Conservation (phyloP, 2,113 vertebrate genomes). For the Agelaius phoeniceus region DNA sequence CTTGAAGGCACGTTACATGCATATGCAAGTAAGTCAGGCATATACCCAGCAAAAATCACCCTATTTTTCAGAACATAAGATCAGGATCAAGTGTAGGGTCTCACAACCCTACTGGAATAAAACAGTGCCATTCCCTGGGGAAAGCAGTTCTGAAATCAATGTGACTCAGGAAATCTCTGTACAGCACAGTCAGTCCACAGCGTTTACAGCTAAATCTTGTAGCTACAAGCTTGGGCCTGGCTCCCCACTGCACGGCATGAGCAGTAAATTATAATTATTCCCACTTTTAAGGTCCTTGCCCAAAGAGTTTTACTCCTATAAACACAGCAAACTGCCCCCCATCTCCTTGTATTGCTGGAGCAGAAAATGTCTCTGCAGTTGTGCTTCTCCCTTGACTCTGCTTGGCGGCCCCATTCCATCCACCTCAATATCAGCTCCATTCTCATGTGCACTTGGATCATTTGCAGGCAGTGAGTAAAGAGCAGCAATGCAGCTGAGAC, state of each 20-base stretch:
- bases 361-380: not conserved
- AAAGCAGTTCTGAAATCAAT: not conserved
- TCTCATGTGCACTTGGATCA: not conserved
- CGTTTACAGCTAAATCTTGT: not conserved
- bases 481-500: not conserved
- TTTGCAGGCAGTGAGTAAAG: not conserved
- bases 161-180: not conserved
- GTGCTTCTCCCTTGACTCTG: not conserved
- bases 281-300: not conserved
- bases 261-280: not conserved
- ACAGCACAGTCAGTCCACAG: not conserved
- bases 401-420: not conserved
- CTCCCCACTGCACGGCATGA: not conserved
- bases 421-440: not conserved
- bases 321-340: not conserved
- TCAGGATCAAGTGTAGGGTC: not conserved
- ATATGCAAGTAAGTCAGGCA: not conserved
- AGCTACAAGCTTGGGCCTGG: not conserved
- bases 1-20: not conserved
- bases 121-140: not conserved
- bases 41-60: not conserved
- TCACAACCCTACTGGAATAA: not conserved
- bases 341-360: not conserved
- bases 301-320: slow-evolving; percentile 1
- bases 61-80: not conserved